Evolutionary conservation across 1,140 invertebrate species (phyloP).

Genomic region (Hormaphis cornu): DNA sequence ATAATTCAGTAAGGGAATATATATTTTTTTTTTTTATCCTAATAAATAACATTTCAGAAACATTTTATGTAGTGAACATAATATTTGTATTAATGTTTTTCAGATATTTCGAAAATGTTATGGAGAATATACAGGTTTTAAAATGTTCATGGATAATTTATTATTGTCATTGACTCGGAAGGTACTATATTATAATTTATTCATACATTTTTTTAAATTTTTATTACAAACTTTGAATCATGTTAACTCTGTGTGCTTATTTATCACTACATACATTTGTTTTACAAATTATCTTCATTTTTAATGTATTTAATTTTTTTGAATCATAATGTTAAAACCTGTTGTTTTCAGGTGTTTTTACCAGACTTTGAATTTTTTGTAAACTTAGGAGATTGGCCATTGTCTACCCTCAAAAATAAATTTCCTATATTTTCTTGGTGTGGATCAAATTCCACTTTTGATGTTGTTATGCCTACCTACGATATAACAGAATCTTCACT

Average conservation of each 20-base stretch:
- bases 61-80: not conserved
- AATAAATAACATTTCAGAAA: not conserved
- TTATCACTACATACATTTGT: too few relatives aligned
- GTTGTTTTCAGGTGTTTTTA: conserved; percentile 43
- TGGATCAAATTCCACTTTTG: conserved; percentile 69
- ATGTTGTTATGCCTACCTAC: conserved; percentile 85
- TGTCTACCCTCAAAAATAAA: conserved; percentile 46
- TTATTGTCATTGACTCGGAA: conserved; percentile 74
- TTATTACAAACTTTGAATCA: conserved; percentile 69
- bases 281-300: too few relatives aligned
- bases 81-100: conserved; percentile 35
- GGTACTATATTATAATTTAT: conserved; percentile 42
- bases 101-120: conserved; percentile 79
- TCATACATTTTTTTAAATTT: not conserved
- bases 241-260: too few relatives aligned
- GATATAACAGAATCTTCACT: conserved; percentile 85
- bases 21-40: conserved; percentile 11
- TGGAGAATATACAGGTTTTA: conserved; percentile 90
- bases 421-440: conserved; percentile 96
- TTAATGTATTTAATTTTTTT: too few relatives aligned
- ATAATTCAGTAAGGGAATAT: conserved; percentile 56
- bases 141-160: conserved; percentile 88
- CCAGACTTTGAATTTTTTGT: conserved; percentile 85
- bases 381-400: conserved; percentile 93
- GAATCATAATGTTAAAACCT: too few relatives aligned